Percentiles rank a stretch among this genome's conserved stretches.
Conservation (phyloP, 2,113 vertebrate species). For the Melanerpes formicivorus region DNA sequence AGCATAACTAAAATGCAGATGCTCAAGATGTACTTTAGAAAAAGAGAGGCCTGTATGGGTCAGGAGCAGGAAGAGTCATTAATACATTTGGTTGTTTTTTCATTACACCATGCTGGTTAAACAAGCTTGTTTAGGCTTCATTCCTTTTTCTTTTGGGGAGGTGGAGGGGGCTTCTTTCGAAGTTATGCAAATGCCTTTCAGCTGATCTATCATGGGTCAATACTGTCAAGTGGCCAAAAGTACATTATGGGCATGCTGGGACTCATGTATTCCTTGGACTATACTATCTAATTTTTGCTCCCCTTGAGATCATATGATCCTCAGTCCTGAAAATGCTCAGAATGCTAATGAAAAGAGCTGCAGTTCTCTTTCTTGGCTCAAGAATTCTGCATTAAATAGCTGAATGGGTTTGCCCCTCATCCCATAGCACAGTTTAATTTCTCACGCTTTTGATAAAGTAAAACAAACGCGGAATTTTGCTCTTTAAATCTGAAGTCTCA, state of each 20-base stretch:
- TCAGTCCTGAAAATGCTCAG: neutral
- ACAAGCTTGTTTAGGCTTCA: neutral
- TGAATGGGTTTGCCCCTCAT: constrained; percentile 12
- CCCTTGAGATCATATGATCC: neutral
- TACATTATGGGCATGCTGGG: neutral
- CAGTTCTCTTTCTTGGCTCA: constrained; percentile 16
- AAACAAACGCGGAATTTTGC: constrained; percentile 62
- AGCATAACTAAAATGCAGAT: neutral
- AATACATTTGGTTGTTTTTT: neutral
- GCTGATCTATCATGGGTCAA: neutral
- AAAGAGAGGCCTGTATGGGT: neutral
- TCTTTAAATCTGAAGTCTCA: constrained; percentile 65
- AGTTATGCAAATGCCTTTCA: neutral
- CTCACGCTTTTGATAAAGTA: constrained; percentile 49
- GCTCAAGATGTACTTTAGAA: neutral
- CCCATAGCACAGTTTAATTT: constrained; percentile 65
- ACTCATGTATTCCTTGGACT: neutral
- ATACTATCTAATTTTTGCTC: neutral
- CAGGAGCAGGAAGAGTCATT: neutral
- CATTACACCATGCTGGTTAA: neutral
- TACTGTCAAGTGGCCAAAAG: neutral
- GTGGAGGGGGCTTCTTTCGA: neutral
- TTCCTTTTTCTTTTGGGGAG: neutral
- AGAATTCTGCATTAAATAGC: constrained; percentile 44
- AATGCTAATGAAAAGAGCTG: constrained; percentile 39